Conservation (phyloP, 2,888 invertebrate species). For the Diarsia brunnea region DNA sequence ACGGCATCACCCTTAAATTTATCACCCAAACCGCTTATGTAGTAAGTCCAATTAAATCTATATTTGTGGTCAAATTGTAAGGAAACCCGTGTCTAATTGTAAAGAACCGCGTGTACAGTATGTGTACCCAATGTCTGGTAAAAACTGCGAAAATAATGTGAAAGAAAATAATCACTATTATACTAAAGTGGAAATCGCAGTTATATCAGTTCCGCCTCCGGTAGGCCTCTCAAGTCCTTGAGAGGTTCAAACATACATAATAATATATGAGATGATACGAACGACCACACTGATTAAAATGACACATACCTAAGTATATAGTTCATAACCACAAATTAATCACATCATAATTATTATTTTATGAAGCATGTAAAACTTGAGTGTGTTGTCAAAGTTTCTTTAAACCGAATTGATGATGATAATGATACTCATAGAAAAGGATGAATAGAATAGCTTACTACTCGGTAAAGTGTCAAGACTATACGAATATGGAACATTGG, state of each 20-base stretch:
- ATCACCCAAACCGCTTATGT: not conserved
- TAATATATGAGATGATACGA: not conserved
- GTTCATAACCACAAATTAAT: not conserved
- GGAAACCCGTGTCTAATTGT: not conserved
- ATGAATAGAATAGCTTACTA: conserved; percentile 8
- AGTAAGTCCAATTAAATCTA: not conserved
- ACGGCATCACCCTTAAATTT: conserved; percentile 16
- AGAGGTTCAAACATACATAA: conserved; percentile 4
- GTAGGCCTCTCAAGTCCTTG: conserved; percentile 11
- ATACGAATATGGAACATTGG: conserved; percentile 45
- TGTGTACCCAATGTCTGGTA: not conserved
- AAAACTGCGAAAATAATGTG: not conserved
- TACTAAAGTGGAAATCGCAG: not conserved
- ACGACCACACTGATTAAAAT: conserved; percentile 7
- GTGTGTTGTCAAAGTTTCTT: not conserved
- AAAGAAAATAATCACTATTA: conserved; percentile 3
- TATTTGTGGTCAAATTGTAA: not conserved
- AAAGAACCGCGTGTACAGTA: not conserved
- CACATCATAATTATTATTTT: conserved; percentile 3
- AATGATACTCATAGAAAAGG: conserved; percentile 2
- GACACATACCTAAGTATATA: not conserved
- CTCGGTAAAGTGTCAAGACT: conserved; percentile 16
- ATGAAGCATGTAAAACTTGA: not conserved
- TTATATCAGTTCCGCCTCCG: not conserved
- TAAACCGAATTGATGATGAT: not conserved